Evolutionary conservation across 1,140 invertebrate genomes (phyloP), one percentile per base, ranked within the genome.

Genomic region (Micrasema minimum): DNA sequence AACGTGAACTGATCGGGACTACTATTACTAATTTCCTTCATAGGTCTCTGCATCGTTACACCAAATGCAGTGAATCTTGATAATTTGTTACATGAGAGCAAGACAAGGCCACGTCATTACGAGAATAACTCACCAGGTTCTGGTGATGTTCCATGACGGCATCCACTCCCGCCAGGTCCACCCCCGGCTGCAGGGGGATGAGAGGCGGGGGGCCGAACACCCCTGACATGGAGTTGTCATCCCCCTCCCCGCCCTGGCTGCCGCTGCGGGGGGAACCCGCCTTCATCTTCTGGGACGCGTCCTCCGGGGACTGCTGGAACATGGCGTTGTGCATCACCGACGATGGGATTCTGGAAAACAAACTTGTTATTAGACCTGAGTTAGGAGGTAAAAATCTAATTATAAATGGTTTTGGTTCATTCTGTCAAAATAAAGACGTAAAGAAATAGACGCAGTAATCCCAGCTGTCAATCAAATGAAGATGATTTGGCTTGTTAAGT

Each of bases 311-410:
- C 77, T 82, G 79, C 72, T 84, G 83, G 78, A 85, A 79, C 43
- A 85, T 74, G 0, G 81, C 82, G 31, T 70, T 82, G 73, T 85
- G 82, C 57, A 85, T 84, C 69, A 84, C 81, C 4, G 82, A 82
- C 22, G 82, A 82, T 57, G 83, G 81, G 18, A 84, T 76, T 11
- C 82, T 83, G 77, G 55, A 74, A n/a, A 66, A 64, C 4, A 53
- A 66, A 48, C n/a, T 31, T 31, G 26, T 31, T 31, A 31, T 4
- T 31, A 31, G 7, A 7, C 26, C n/a, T n/a, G n/a, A n/a, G n/a
- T n/a, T n/a, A n/a, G n/a, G n/a, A n/a, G n/a, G n/a, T n/a, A n/a
- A n/a, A n/a, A n/a, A n/a, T n/a, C n/a, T n/a, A n/a, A n/a, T n/a
- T n/a, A n/a, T n/a, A n/a, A n/a, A n/a, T n/a, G n/a, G n/a, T n/a